Percentiles rank a stretch among this genome's conserved stretches.
These are phyloP conservation scores for Talpa occidentalis DNA, from an alignment of 2,113 vertebrate genomes.

Conservation along the genomic window DNA sequence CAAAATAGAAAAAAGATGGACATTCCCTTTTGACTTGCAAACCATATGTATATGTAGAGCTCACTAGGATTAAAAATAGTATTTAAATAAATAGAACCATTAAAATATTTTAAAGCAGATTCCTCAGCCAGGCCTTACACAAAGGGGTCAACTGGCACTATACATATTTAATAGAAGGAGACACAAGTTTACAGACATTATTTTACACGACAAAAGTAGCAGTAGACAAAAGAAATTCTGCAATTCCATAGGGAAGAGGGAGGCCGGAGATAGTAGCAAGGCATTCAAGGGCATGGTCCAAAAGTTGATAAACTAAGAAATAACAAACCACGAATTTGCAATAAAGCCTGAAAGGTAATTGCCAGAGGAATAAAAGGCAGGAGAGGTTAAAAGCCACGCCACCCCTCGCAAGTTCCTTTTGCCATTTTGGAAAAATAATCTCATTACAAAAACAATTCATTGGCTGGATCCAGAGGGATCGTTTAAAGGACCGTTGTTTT, in stretches of 20 bases:
- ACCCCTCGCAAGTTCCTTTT: not conserved
- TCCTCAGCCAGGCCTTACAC: not conserved
- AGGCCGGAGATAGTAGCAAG: not conserved
- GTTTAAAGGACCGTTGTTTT: not conserved
- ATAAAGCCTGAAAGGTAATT: not conserved
- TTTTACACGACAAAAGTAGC: not conserved
- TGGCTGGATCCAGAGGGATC: not conserved
- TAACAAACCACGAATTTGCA: not conserved
- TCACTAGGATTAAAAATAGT: not conserved
- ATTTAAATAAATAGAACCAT: not conserved
- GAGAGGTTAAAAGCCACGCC: not conserved
- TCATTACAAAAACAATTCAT: not conserved
- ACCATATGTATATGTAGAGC: not conserved
- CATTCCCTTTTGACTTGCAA: not conserved
- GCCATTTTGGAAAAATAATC: not conserved
- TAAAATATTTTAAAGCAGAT: not conserved
- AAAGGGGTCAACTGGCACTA: not conserved
- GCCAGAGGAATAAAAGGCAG: not conserved
- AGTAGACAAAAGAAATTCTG: not conserved
- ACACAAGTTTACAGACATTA: not conserved
- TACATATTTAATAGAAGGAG: not conserved
- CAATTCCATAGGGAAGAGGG: not conserved
- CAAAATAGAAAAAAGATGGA: not conserved
- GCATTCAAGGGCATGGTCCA: not conserved
- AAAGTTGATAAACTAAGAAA: not conserved